Conservation (phyloP, 53 echinoderm and acorn worm genomes). For the Pentamera pediparva region DNA sequence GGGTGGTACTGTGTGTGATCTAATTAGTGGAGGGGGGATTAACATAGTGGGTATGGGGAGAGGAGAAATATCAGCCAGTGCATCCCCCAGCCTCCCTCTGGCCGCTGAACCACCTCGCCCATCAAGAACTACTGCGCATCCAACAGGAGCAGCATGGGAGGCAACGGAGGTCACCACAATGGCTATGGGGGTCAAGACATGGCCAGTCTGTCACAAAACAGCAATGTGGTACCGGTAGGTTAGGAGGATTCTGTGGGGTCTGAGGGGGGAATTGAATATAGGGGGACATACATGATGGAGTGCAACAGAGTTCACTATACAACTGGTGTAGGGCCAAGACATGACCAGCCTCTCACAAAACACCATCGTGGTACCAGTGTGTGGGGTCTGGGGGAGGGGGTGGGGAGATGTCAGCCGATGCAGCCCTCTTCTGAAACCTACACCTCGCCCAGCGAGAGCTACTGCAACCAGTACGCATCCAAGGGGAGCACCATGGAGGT, state of each 20-base stretch:
- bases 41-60: too few species aligned
- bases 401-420: conserved; percentile 69
- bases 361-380: too few species aligned
- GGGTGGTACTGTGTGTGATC: too few species aligned
- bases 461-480: conserved; percentile 66
- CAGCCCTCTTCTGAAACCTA: conserved; percentile 53
- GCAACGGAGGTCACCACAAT: conserved; percentile 36
- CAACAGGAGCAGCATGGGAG: conserved; percentile 48
- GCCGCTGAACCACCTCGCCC: conserved; percentile 63
- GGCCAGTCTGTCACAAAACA: conserved; percentile 51
- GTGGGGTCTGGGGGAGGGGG: too few species aligned
- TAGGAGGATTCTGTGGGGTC: conserved; percentile 7
- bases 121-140: conserved; percentile 78
- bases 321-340: too few species aligned
- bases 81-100: conserved; percentile 61
- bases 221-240: conserved; percentile 91
- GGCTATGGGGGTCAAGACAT: conserved; percentile 44
- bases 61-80: conserved; percentile 71
- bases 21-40: too few species aligned
- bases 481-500: conserved; percentile 52
- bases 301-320: too few species aligned
- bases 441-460: conserved; percentile 79
- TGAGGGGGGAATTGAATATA: not conserved
- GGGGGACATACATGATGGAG: too few species aligned
- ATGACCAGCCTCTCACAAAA: too few species aligned